Base-by-base conservation (phyloP, 2,113 vertebrate species). In the Seriola dumerili region DNA sequence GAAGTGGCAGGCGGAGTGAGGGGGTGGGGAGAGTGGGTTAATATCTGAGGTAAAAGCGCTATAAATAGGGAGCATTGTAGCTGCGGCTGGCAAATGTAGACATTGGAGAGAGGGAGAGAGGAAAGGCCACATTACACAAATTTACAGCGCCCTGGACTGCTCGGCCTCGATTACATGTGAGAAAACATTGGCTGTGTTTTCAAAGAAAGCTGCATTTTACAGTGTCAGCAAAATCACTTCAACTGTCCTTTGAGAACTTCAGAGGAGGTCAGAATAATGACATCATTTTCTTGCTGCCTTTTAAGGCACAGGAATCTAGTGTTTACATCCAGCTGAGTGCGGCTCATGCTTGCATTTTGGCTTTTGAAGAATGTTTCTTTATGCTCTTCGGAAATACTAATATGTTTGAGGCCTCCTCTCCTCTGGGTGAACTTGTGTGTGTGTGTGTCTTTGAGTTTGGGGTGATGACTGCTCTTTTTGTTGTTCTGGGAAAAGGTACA, bases 31-130 rank as follows among this genome's bases (percentile, higher is more conserved):
- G 79, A 91, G 90, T 79, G 87, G 82, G 79, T 92, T 91, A 94
- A 94, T 94, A 92, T 90, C 90, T 89, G 90, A 93, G 80, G 88
- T 90, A 84, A 91, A 89, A 82, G 72, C 5, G 3, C 93, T 94
- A 94, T 94, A 95, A 95, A 94, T 95, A 95, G 93, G 78, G 80
- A 75, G 79, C 78, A 92, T 94, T 94, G 93, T 94, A 87, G 82
- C 76, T 69, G 63, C n/a, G 78, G 85, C 76, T 88, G 87, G 73
- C 84, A 80, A 78, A 86, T 16, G 44, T 48, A 61, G 89, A 87
- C 76, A 57, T 40, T 66, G 69, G 81, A 64, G 80, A 83, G 76
- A 80, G 79, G 80, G 73, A 83, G 80, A 69, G 86, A 81, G 92
- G 90, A 91, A 89, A 88, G 79, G 79, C 72, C 55, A 44, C 17